Conservation (phyloP, 30 jellyfish, hydroid and myxozoan genomes). For the Phacellophora camtschatica region DNA sequence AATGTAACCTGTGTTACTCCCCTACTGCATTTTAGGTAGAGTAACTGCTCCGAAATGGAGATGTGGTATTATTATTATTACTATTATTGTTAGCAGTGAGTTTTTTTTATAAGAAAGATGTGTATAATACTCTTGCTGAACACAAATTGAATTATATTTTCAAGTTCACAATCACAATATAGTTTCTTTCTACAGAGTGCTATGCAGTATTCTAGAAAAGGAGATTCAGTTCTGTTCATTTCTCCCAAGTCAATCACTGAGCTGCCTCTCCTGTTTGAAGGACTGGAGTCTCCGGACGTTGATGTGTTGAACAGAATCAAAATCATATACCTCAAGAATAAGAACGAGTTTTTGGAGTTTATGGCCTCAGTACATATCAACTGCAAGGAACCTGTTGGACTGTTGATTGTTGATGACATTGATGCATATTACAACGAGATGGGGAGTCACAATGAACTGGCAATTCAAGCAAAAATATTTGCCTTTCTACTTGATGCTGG, state of each 20-base stretch:
- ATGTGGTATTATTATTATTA: no score
- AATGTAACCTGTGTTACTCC: no score
- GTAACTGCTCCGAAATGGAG: no score
- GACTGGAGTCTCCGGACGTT: not conserved
- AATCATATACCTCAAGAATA: not conserved
- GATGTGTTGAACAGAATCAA: slow-evolving; percentile 24
- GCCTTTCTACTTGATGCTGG: slow-evolving; percentile 45
- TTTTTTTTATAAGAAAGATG: not conserved
- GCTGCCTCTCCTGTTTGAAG: slow-evolving; percentile 8
- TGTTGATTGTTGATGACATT: slow-evolving; percentile 30
- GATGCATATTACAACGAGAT: slow-evolving; percentile 1
- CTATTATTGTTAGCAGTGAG: not conserved
- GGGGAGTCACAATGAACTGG: slow-evolving; percentile 27
- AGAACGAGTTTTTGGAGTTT: slow-evolving; percentile 31
- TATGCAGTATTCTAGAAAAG: slow-evolving; percentile 4
- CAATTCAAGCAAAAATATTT: slow-evolving; percentile 10
- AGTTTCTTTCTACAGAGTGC: slow-evolving; percentile 1
- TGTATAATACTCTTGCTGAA: not conserved
- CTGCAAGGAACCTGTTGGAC: not conserved
- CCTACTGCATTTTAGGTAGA: no score
- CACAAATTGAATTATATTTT: not conserved
- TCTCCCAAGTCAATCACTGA: slow-evolving; percentile 26
- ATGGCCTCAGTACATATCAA: slow-evolving; percentile 53
- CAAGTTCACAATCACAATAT: not conserved
- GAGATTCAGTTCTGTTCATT: slow-evolving; percentile 11